Evolutionary conservation across 2,113 vertebrate species (phyloP), one percentile per base, ranked within the genome.

Genomic region (Podarcis raffonei): DNA sequence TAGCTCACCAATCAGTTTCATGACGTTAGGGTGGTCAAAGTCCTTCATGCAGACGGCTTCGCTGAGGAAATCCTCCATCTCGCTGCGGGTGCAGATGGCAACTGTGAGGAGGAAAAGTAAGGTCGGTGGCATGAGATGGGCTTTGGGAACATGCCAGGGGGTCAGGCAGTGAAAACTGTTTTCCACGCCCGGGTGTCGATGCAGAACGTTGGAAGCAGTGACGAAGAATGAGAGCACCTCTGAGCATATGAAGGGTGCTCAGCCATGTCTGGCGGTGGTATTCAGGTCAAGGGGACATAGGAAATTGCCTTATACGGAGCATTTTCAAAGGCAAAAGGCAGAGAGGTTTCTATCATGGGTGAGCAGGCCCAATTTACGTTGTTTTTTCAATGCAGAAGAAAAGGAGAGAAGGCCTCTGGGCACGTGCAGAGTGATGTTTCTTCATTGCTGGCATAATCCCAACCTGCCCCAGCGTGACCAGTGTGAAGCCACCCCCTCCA

Each of bases 31-130:
- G 89, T 99, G 98, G 94, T 99, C 98, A 1, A 99, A 99, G 95
- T 99, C 98, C 85, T 98, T 99, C 98, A 99, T 99, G 92, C 98
- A 98, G 76, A 98, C 98, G 0, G 98, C 98, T 85, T 99, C 98
- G 1, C 98, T 97, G 37, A 99, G 97, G 88, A 99, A 99, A 57
- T 99, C 98, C 84, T 99, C 98, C 98, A 99, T 98, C 92, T 99
- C 98, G 0, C 97, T 97, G 69, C 98, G 97, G 0, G 98, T 98
- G 62, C 98, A 99, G 96, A 99, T 98, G 76, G 98, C 98, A 74
- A 98, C 98, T 98, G 84, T 1, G 1, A 25, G 5, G 83, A 4
- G 53, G 16, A 15, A 35, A 32, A 68, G 23, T n/a, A 3, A n/a
- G 6, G 35, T 37, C 12, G 5, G 25, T 27, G 0, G 9, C 20